Percentiles rank a stretch among this genome's conserved stretches.
Evolutionary conservation across 2,113 vertebrate genomes (phyloP).

Genomic region (Ptilonorhynchus violaceus): DNA sequence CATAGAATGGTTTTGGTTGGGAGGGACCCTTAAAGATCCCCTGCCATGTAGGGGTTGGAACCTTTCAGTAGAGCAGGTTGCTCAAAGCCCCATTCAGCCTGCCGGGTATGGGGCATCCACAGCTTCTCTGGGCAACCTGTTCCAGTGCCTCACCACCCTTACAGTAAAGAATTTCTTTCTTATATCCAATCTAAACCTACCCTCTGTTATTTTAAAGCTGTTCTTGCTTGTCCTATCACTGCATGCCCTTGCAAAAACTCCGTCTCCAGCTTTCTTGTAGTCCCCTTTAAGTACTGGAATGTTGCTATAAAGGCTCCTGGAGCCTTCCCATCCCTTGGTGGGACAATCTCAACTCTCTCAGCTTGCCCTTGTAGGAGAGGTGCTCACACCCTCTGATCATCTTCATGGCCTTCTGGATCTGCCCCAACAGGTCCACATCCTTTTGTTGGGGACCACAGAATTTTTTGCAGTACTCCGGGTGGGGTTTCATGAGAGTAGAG

Average conservation of each 20-base stretch:
- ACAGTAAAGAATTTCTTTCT: not conserved
- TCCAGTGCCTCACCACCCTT: not conserved
- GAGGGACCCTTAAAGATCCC: not conserved
- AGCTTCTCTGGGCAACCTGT: not conserved
- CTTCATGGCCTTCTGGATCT: not conserved
- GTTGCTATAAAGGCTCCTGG: accelerated
- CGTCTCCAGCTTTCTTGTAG: not conserved
- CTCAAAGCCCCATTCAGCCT: not conserved
- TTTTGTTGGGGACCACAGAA: not conserved
- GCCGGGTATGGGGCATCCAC: not conserved
- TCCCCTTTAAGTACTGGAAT: not conserved
- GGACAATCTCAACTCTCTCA: not conserved
- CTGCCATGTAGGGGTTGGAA: too few species aligned
- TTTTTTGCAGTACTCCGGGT: too few species aligned
- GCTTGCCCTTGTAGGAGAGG: not conserved
- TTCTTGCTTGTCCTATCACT: not conserved
- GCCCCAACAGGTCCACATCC: not conserved
- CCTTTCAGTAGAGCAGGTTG: not conserved
- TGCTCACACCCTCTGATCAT: not conserved
- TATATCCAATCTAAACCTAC: not conserved
- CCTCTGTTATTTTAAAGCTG: not conserved
- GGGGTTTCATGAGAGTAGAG: not conserved
- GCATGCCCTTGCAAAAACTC: not conserved
- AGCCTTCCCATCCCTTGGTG: accelerated
- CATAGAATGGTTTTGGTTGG: not conserved